Conservation (phyloP, 2,888 invertebrate species). For the Rhabditoides inermis region DNA sequence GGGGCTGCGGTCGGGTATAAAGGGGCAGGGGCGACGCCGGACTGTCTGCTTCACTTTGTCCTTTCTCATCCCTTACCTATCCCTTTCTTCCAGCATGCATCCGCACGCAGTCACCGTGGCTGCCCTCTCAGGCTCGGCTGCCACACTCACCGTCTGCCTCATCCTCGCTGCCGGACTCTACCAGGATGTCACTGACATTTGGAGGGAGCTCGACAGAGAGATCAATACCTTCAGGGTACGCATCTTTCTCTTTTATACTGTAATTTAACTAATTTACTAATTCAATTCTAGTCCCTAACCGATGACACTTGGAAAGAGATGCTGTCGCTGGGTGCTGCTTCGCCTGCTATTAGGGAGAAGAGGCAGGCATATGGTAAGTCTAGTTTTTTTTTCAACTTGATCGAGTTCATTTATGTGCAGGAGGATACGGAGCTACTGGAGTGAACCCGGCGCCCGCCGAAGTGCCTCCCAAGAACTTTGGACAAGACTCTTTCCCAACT, state of each 20-base stretch:
- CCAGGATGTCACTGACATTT: not conserved
- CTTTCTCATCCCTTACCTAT: too few species aligned
- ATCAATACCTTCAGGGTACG: not conserved
- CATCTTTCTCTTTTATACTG: not conserved
- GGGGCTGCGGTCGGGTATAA: too few species aligned
- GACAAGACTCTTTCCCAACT: too few species aligned
- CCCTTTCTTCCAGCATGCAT: too few species aligned
- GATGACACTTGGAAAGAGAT: not conserved
- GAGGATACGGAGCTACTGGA: not conserved
- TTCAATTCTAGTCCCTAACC: not conserved
- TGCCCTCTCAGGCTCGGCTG: not conserved
- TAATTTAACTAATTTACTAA: not conserved
- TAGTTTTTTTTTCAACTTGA: not conserved
- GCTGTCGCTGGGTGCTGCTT: not conserved
- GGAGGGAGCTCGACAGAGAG: not conserved
- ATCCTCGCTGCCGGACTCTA: not conserved
- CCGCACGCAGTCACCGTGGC: too few species aligned
- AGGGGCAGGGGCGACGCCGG: too few species aligned
- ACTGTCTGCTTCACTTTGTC: too few species aligned
- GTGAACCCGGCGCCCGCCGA: not conserved
- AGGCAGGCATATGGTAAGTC: not conserved
- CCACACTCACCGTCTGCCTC: not conserved
- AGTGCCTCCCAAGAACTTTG: not conserved
- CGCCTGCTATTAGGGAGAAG: not conserved
- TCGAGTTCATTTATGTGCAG: not conserved